phyloP scores from a whole-genome alignment of 2,888 invertebrate species.

The Eudemis profundana region DNA sequence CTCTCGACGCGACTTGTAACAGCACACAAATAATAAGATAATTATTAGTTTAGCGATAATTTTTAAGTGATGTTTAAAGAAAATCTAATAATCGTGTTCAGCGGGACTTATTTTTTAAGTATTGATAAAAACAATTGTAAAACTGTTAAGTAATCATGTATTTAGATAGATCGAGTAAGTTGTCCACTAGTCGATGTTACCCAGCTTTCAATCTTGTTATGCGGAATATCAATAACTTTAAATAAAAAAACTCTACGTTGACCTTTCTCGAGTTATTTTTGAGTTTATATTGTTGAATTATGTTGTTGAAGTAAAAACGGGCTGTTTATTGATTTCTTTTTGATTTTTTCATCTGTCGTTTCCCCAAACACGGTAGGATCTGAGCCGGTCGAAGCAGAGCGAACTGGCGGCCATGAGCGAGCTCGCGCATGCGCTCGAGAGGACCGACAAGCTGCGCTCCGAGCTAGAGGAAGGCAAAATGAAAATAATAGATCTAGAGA shows the following conservation, averaged over 20 bases:
- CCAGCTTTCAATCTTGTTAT: slow-evolving; percentile 80
- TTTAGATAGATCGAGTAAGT: slow-evolving; percentile 79
- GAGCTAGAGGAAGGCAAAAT: slow-evolving; percentile 76
- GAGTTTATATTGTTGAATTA: slow-evolving; percentile 76
- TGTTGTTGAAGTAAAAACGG: slow-evolving; percentile 71
- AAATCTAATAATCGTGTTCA: slow-evolving; percentile 80
- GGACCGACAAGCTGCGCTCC: slow-evolving; percentile 68
- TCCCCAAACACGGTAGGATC: slow-evolving; percentile 69
- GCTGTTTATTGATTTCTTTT: slow-evolving; percentile 63
- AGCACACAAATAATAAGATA: slow-evolving; percentile 81
- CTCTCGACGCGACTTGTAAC: slow-evolving; percentile 53
- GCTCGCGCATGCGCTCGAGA: slow-evolving; percentile 66
- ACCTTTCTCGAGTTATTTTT: slow-evolving; percentile 73
- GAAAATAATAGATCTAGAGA: slow-evolving; percentile 81
- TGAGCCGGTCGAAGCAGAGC: slow-evolving; percentile 72
- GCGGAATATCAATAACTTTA: slow-evolving; percentile 71
- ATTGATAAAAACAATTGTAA: slow-evolving; percentile 75
- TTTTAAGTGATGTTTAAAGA: slow-evolving; percentile 78
- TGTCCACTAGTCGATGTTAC: slow-evolving; percentile 82
- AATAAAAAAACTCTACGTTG: slow-evolving; percentile 70
- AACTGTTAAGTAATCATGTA: slow-evolving; percentile 83
- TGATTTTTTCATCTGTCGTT: slow-evolving; percentile 69
- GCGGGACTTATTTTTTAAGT: slow-evolving; percentile 82
- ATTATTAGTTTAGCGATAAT: slow-evolving; percentile 79
- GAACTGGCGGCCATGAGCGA: slow-evolving; percentile 74